phyloP scores from a whole-genome alignment of 2,113 vertebrate genomes.

The Synchiropus splendidus region DNA sequence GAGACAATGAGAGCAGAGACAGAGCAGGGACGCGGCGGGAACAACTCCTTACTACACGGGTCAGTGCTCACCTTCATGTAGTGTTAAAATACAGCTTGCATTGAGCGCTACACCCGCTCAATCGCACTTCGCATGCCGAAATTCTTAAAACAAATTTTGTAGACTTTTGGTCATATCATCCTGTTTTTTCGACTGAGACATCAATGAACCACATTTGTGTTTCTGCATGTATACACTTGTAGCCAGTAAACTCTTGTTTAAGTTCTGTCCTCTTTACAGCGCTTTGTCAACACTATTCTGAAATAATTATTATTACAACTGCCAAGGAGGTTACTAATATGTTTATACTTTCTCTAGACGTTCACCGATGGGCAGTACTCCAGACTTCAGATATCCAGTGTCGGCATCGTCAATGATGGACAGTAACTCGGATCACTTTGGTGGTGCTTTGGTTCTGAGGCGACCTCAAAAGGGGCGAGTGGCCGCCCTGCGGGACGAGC shows the following conservation, averaged over 20 bases:
- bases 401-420: constrained; percentile 75
- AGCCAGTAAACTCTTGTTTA: too few species aligned
- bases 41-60: constrained; percentile 80
- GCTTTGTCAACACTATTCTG: too few species aligned
- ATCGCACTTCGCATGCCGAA: too few species aligned
- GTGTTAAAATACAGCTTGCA: neutral
- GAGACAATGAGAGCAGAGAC: constrained; percentile 80
- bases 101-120: too few species aligned
- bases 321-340: too few species aligned
- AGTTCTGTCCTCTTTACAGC: neutral
- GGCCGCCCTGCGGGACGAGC: constrained; percentile 85
- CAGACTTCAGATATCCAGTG: constrained; percentile 86
- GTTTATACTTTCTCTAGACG: constrained; percentile 60
- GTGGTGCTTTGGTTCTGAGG: constrained; percentile 78
- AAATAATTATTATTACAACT: too few species aligned
- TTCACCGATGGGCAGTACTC: constrained; percentile 76
- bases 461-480: constrained; percentile 87
- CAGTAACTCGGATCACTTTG: constrained; percentile 72
- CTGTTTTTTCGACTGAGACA: too few species aligned
- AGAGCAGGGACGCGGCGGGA: constrained; percentile 77
- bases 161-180: too few species aligned
- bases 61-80: constrained; percentile 30
- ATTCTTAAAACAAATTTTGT: too few species aligned
- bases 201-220: too few species aligned
- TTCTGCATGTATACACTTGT: too few species aligned